phyloP scores from a whole-genome alignment of 2,797 vertebrate species.

The Mormyrus hasselquistii region DNA sequence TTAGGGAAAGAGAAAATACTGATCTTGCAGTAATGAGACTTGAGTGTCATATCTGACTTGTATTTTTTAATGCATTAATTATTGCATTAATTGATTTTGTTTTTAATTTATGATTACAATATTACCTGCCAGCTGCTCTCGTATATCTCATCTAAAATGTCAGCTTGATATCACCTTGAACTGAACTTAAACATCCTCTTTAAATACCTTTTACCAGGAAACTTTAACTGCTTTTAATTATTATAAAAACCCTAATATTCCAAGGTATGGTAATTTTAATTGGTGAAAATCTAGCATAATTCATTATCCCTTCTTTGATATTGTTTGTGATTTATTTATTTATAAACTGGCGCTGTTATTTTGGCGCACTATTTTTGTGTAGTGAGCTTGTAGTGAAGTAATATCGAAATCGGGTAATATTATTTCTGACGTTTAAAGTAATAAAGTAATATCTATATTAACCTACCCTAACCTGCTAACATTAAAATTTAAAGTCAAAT shows the following conservation, averaged over 20 bases:
- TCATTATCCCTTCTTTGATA: background rate
- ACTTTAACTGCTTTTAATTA: background rate
- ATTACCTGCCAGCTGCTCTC: conserved; percentile 18
- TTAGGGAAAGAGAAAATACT: conserved; percentile 59
- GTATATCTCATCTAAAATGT: conserved; percentile 26
- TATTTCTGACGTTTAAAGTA: background rate
- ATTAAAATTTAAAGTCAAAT: background rate
- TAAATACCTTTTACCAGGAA: background rate
- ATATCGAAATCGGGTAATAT: background rate
- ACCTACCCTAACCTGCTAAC: background rate
- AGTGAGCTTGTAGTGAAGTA: background rate
- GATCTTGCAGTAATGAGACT: conserved; percentile 55
- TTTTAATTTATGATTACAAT: conserved; percentile 29
- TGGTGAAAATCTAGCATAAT: background rate
- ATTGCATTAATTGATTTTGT: conserved; percentile 37
- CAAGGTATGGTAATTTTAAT: background rate
- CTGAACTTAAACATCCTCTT: conserved; percentile 19
- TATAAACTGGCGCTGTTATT: background rate
- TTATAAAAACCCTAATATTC: background rate
- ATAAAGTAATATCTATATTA: background rate
- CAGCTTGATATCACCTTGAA: conserved; percentile 28
- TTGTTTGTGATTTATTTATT: background rate
- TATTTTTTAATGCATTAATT: conserved; percentile 40
- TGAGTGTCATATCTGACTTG: conserved; percentile 39
- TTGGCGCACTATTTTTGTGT: background rate